Evolutionary conservation across 2,797 vertebrate genomes (phyloP), one percentile per base, ranked within the genome.

Genomic region (Enteromius argenteus): DNA sequence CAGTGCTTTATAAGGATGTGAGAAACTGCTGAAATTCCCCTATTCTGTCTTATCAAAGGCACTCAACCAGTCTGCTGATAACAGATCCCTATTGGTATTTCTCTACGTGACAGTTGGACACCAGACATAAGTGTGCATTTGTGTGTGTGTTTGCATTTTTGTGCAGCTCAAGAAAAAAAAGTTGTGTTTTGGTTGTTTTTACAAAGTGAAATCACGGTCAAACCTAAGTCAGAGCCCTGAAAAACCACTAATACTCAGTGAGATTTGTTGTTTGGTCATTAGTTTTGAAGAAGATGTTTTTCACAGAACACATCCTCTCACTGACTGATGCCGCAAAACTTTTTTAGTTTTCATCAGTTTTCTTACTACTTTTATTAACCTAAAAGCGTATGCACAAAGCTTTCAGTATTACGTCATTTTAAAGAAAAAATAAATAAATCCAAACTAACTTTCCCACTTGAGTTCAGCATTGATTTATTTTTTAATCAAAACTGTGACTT

Each of bases 1-100:
- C 27, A 81, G 84, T 71, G 2, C 93, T 92, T 88, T 94, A 92
- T 93, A 93, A 92, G 93, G 93, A 90, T 84, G 88, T 72, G 72
- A 91, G 77, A 37, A 82, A 86, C 83, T 32, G 51, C 69, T 87
- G 87, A 91, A 93, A 91, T 93, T 87, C 84, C 75, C 83, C 71
- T 79, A 68, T 89, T 81, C 49, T 73, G 69, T 32, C 84, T 90
- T 89, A 91, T 92, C 90, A 84, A 49, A 62, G 44, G 1, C 60
- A 80, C 84, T 80, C 23, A 51, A 30, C 53, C 72, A 75, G 72
- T 81, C 23, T n/a, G n/a, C 44, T 53, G 89, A 90, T 88, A 91
- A 90, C 80, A 85, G 46, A 77, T 68, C 37, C 23, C 27, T 64
- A 64, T 17, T 32, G 60, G 60, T 17, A 64, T 64, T 30, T 23